Conservation (phyloP, 2,888 invertebrate genomes). For the Callimorpha dominula region DNA sequence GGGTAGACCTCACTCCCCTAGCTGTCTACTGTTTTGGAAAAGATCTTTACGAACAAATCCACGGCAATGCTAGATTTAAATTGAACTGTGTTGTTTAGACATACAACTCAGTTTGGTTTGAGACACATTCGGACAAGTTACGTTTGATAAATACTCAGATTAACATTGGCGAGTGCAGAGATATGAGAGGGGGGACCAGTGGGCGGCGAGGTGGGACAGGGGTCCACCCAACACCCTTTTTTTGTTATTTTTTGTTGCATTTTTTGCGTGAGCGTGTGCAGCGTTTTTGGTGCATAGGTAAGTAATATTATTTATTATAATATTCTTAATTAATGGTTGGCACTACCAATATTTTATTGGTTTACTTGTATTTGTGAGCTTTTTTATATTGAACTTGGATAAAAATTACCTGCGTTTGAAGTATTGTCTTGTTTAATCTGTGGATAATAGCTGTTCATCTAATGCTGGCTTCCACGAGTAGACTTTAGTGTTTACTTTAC, state of each 20-base stretch:
- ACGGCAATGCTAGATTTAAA: slow-evolving; percentile 35
- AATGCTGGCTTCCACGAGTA: too few relatives aligned
- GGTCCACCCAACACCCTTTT: slow-evolving; percentile 76
- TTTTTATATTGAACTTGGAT: background rate
- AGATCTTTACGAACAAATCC: slow-evolving; percentile 67
- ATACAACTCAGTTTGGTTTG: slow-evolving; percentile 55
- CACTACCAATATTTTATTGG: background rate
- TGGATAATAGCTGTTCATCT: background rate
- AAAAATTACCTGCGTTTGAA: background rate
- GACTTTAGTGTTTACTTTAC: too few relatives aligned
- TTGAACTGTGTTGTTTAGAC: slow-evolving; percentile 37
- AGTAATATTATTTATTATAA: slow-evolving; percentile 51
- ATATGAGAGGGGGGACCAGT: slow-evolving; percentile 72
- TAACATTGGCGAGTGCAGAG: slow-evolving; percentile 84
- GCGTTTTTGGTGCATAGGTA: slow-evolving; percentile 68
- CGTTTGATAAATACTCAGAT: slow-evolving; percentile 80
- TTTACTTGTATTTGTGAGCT: background rate
- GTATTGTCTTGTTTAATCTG: background rate
- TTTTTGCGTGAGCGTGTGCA: slow-evolving; percentile 78
- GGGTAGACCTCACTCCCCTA: slow-evolving; percentile 78
- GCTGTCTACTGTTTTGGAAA: slow-evolving; percentile 78
- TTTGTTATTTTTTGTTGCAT: slow-evolving; percentile 80
- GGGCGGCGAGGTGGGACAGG: slow-evolving; percentile 65
- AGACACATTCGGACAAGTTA: slow-evolving; percentile 63
- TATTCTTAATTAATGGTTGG: slow-evolving; percentile 11